These are phyloP conservation scores for Trypoxylus dichotomus DNA, from an alignment of 1,140 invertebrate species.

Conservation along the genomic window DNA sequence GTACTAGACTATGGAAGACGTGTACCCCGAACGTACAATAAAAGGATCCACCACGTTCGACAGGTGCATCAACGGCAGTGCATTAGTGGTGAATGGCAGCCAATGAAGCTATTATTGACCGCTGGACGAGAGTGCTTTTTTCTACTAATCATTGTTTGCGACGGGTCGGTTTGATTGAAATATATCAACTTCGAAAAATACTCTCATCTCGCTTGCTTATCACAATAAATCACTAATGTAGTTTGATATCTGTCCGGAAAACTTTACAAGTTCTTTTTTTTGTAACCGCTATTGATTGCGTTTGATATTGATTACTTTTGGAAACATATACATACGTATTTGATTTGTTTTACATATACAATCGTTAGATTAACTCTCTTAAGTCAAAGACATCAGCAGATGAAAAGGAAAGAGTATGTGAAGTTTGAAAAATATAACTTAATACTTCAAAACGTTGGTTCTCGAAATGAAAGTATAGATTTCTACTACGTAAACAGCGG, in stretches of 20 bases:
- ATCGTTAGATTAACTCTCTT: no score
- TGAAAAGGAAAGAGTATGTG: no score
- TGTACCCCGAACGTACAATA: conserved; percentile 17
- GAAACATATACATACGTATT: neutral
- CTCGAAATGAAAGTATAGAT: no score
- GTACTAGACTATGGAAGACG: neutral
- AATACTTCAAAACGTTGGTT: no score
- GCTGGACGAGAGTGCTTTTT: conserved; percentile 47
- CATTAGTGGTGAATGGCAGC: conserved; percentile 44
- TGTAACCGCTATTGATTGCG: neutral
- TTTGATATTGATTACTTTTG: neutral
- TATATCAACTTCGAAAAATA: conserved; percentile 48
- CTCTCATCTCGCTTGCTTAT: conserved; percentile 45
- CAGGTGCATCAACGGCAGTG: conserved; percentile 39
- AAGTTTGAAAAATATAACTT: no score
- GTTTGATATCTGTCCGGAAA: conserved; percentile 37
- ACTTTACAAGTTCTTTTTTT: neutral
- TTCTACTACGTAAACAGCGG: no score
- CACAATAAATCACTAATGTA: conserved; percentile 48
- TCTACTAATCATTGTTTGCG: conserved; percentile 49
- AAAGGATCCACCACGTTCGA: conserved; percentile 27
- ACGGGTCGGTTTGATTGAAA: conserved; percentile 48
- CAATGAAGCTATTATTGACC: conserved; percentile 49
- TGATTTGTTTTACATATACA: no score
- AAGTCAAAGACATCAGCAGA: no score